Base-by-base conservation (phyloP, 2,888 invertebrate species). In the Melanostoma scalare region DNA sequence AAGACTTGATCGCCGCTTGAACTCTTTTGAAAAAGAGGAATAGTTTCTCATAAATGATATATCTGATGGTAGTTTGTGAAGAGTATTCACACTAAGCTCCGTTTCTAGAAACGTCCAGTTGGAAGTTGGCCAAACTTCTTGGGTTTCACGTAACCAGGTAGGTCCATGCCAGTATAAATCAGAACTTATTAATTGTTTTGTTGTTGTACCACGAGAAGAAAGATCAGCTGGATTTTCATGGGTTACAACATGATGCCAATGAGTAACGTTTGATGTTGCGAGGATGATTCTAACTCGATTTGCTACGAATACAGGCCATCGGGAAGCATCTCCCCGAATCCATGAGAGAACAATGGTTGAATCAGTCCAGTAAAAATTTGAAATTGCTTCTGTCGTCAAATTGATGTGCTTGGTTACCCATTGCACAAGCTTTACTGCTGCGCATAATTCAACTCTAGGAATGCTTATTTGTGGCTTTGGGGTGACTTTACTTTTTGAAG, bases 381-480 rank as follows among this genome's bases (percentile, higher is more conserved):
- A 55, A 50, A 42, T 48, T 9, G 31, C 4, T 6, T 2, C 60
- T n/a, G 8, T 38, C 1, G 58, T 2, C 5, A 63, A n/a, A 6
- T 33, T n/a, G 3, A 80, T 30, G 30, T 69, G 50, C 9, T 63
- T 67, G 4, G 31, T 44, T 38, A 46, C 50, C 65, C 72, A 74
- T n/a, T 46, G 10, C 3, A 63, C 56, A 1, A 79, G 50, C 8
- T 53, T 68, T 53, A 50, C 68, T 20, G 63, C 63, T 53, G 58
- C 74, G 40, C 80, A 80, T 46, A 79, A 50, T 55, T 74, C 79
- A 6, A 74, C 38, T 3, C 79, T 38, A 6, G 79, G 79, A 50
- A 74, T 74, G 10, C 42, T 50, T 4, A 69, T 46, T 52, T 46
- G 55, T 31, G 30, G 30, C 35, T 68, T 53, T 33, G 68, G 52